These are phyloP conservation scores for Salvelinus alpinus DNA, from an alignment of 2,113 vertebrate species.

Conservation along the genomic window DNA sequence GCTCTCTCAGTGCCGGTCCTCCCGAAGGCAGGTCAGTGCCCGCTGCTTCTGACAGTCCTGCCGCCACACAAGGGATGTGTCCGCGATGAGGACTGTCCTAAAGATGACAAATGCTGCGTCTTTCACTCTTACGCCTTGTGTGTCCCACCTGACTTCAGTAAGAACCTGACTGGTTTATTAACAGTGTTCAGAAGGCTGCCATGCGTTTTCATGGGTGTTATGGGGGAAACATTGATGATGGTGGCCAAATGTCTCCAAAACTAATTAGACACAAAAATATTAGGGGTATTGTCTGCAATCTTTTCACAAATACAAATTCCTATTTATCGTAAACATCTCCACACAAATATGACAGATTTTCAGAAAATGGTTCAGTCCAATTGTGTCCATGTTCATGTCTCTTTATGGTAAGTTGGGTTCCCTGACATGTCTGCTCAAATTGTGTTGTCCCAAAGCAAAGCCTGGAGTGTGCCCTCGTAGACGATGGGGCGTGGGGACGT, in stretches of 20 bases:
- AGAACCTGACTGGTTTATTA: constrained; percentile 6
- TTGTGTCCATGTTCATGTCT: too few species aligned
- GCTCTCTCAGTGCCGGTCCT: not conserved
- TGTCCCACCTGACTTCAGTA: constrained; percentile 67
- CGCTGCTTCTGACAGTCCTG: constrained; percentile 43
- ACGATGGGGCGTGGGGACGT: too few species aligned
- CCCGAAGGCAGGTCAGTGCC: constrained; percentile 60
- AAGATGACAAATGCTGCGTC: constrained; percentile 61
- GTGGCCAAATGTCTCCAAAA: too few species aligned
- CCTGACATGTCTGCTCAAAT: not conserved
- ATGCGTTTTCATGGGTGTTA: too few species aligned
- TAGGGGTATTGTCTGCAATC: too few species aligned
- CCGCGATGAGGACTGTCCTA: constrained; percentile 53
- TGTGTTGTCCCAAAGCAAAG: too few species aligned
- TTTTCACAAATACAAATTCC: too few species aligned
- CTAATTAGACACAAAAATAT: too few species aligned
- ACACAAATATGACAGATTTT: not conserved
- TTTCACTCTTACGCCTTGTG: constrained; percentile 64
- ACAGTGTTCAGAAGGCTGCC: too few species aligned
- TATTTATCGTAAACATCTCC: too few species aligned
- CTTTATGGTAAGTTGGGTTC: not conserved
- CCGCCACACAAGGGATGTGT: constrained; percentile 57
- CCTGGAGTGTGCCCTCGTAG: too few species aligned
- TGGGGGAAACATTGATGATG: too few species aligned
- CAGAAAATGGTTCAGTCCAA: not conserved